A percentile compares a stretch with the other conserved stretches of the same genome.
Evolutionary conservation across 2,113 vertebrate genomes (phyloP).

Genomic region (Callipepla squamata): DNA sequence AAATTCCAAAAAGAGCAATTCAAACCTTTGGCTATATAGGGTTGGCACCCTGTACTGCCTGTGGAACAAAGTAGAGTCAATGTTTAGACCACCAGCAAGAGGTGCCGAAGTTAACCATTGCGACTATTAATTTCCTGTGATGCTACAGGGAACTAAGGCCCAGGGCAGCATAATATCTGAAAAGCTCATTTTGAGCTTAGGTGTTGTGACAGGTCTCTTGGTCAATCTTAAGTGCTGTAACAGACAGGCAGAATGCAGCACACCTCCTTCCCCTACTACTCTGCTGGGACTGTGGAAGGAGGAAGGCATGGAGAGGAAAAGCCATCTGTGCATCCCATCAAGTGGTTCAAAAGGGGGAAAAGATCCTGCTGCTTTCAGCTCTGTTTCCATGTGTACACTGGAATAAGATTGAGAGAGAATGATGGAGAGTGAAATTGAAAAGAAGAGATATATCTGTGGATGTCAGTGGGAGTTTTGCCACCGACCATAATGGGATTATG

Average conservation of each 20-base stretch:
- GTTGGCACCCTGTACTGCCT: background rate
- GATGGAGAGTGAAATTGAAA: slow-evolving; percentile 44
- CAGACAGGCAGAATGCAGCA: background rate
- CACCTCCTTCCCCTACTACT: background rate
- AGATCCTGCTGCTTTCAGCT: slow-evolving; percentile 51
- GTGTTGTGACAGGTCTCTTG: background rate
- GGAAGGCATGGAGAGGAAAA: background rate
- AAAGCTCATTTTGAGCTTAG: background rate
- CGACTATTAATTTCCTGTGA: background rate
- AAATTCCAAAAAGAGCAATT: slow-evolving; percentile 53
- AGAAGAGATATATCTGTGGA: background rate
- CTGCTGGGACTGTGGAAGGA: background rate
- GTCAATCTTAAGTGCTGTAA: background rate
- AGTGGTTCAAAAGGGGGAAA: background rate
- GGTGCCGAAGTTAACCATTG: background rate
- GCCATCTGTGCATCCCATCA: slow-evolving; percentile 47
- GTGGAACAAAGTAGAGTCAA: background rate
- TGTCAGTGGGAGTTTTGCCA: slow-evolving; percentile 18
- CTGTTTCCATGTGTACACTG: background rate
- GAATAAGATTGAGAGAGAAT: slow-evolving; percentile 7
- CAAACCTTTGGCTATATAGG: background rate
- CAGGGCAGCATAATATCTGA: background rate
- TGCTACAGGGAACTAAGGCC: background rate
- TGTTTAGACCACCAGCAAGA: slow-evolving; percentile 9
- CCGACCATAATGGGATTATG: slow-evolving; percentile 16